Evolutionary conservation across 2,113 vertebrate genomes (phyloP).

Genomic region (Aphelocoma coerulescens): DNA sequence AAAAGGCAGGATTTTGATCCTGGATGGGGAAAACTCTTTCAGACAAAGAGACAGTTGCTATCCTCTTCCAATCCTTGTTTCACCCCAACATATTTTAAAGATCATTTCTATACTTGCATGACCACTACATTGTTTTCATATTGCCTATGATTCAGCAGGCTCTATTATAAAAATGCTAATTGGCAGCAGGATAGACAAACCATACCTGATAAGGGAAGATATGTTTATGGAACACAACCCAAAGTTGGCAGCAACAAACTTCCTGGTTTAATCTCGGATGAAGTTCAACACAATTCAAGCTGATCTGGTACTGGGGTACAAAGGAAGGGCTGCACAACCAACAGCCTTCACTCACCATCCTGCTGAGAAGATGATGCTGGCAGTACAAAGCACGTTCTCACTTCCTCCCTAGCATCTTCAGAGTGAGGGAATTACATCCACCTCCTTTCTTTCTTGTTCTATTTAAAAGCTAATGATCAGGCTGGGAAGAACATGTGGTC

Average conservation of each 20-base stretch:
- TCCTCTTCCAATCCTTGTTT: background rate
- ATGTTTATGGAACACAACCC: background rate
- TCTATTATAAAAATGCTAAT: background rate
- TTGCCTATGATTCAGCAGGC: background rate
- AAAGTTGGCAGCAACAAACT: background rate
- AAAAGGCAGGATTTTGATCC: background rate
- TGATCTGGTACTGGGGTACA: background rate
- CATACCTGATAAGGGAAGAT: background rate
- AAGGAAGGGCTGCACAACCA: background rate
- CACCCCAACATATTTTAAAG: conserved; percentile 1
- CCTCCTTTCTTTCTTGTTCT: background rate
- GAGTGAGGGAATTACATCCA: fast-evolving
- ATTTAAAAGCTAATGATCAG: background rate
- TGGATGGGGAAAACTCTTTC: background rate
- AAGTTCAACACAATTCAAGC: background rate
- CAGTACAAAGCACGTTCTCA: fast-evolving
- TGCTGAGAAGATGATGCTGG: fast-evolving
- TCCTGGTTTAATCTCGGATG: background rate
- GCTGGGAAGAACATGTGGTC: background rate
- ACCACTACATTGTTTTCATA: background rate
- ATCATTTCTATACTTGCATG: background rate
- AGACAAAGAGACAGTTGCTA: conserved; percentile 23
- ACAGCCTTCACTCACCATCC: background rate
- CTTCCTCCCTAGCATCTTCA: background rate
- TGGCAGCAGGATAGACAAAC: background rate